Percentiles rank a stretch among this genome's conserved stretches.
Conservation (phyloP, 1,140 invertebrate genomes). For the Meloidogyne floridensis region DNA sequence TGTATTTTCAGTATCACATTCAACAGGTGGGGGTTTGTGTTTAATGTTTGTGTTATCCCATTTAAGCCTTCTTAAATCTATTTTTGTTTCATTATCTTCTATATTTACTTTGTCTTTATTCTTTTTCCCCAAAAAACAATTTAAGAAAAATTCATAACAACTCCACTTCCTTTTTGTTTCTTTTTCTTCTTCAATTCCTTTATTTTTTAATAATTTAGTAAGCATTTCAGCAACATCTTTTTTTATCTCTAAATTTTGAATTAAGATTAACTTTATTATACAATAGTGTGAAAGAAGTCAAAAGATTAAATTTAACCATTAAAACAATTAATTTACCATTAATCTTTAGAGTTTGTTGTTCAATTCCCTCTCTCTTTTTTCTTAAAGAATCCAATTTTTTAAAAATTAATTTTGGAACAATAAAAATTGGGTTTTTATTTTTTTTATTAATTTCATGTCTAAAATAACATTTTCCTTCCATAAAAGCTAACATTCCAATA, state of each 20-base stretch:
- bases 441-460: neutral
- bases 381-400: neutral
- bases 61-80: neutral
- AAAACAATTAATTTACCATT: neutral
- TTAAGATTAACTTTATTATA: too few species aligned
- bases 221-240: neutral
- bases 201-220: neutral
- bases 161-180: neutral
- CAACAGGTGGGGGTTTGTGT: neutral
- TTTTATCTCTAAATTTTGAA: neutral
- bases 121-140: neutral
- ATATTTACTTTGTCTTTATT: neutral
- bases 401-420: conserved; percentile 6
- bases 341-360: neutral
- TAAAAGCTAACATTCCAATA: neutral
- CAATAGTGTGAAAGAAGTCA: too few species aligned
- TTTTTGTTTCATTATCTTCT: conserved; percentile 5
- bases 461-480: neutral
- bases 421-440: neutral
- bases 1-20: neutral
- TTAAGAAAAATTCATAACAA: neutral
- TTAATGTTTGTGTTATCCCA: neutral
- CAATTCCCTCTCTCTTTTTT: neutral
- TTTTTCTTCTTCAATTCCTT: neutral
- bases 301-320: too few species aligned